phyloP scores from a whole-genome alignment of 2,888 invertebrate genomes.

The Trissolcus brochymenae region DNA sequence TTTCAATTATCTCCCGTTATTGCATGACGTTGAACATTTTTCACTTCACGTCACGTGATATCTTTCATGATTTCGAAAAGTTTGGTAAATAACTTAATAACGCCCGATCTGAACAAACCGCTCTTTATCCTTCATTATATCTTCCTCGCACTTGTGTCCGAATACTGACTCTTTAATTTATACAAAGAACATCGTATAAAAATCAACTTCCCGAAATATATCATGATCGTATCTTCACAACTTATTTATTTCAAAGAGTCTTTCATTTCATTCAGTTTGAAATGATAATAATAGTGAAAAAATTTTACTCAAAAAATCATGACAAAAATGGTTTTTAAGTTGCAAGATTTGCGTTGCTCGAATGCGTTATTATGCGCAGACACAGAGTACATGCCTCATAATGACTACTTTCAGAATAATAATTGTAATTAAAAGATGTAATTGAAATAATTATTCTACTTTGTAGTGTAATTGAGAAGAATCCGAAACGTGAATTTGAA shows the following conservation, averaged over 20 bases:
- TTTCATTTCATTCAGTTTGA: not conserved
- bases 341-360: not conserved
- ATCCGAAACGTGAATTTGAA: conserved; percentile 34
- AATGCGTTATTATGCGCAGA: not conserved
- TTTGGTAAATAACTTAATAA: conserved; percentile 45
- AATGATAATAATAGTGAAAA: not conserved
- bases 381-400: too few relatives aligned
- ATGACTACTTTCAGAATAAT: conserved; percentile 22
- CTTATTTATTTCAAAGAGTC: not conserved
- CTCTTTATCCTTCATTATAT: conserved; percentile 40
- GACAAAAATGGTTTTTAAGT: not conserved
- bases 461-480: conserved; percentile 43
- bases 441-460: conserved; percentile 30
- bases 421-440: conserved; percentile 19
- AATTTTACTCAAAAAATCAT: not conserved
- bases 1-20: conserved; percentile 14
- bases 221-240: not conserved
- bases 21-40: conserved; percentile 28
- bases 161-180: conserved; percentile 14
- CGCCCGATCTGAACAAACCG: conserved; percentile 33
- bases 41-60: conserved; percentile 33
- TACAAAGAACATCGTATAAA: conserved; percentile 2
- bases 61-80: conserved; percentile 25
- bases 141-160: conserved; percentile 17
- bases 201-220: conserved; percentile 11